A percentile compares a stretch with the other conserved stretches of the same genome.
Evolutionary conservation across 2,797 vertebrate species (phyloP).

Genomic region (Lerista edwardsae): DNA sequence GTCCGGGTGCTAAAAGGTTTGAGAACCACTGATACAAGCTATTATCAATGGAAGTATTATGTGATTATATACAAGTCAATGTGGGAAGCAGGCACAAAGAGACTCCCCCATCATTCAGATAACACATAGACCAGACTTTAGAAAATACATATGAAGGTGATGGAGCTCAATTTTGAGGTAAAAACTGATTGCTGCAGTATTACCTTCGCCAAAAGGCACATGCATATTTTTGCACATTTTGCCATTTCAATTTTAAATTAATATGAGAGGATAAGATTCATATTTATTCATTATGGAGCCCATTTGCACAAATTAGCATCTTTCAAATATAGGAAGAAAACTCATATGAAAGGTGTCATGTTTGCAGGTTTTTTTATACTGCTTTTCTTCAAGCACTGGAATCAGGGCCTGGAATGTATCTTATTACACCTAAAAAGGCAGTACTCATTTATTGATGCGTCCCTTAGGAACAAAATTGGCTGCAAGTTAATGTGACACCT

Average conservation of each 20-base stretch:
- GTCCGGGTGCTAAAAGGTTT: no score
- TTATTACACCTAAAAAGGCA: constrained; percentile 4
- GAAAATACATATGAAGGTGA: not conserved
- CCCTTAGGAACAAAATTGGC: not conserved
- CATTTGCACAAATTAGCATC: not conserved
- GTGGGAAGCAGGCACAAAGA: not conserved
- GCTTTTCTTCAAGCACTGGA: constrained; percentile 10
- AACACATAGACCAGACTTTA: not conserved
- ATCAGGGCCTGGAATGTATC: constrained; percentile 3
- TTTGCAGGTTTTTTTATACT: not conserved
- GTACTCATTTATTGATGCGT: not conserved
- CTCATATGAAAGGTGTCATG: not conserved
- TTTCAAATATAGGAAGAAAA: not conserved
- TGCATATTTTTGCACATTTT: not conserved
- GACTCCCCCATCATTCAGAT: not conserved
- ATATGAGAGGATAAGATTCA: not conserved
- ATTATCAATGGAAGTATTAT: not conserved
- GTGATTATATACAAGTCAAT: not conserved
- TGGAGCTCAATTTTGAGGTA: not conserved
- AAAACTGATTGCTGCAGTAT: not conserved
- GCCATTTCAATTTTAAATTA: not conserved
- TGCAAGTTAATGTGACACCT: constrained; percentile 38
- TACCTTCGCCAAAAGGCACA: not conserved
- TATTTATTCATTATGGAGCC: not conserved
- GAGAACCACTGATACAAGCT: no score